These are phyloP conservation scores for Borostomias antarcticus DNA, from an alignment of 2,797 vertebrate genomes.

Conservation along the genomic window DNA sequence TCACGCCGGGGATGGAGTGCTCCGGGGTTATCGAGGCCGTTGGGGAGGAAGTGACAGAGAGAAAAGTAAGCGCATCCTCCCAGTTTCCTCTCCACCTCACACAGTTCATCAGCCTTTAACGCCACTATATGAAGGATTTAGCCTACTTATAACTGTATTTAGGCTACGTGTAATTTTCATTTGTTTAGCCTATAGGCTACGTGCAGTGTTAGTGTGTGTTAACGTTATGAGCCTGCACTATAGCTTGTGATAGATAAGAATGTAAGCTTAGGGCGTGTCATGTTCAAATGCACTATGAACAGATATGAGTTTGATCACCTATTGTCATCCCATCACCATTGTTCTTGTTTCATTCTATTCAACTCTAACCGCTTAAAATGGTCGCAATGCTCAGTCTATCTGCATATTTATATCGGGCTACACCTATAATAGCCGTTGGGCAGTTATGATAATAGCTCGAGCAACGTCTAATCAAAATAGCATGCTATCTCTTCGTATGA, in stretches of 20 bases:
- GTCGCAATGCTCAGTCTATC: too few relatives aligned
- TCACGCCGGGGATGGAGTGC: slow-evolving; percentile 90
- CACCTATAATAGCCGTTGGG: background rate
- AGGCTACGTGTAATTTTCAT: too few relatives aligned
- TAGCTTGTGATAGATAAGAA: too few relatives aligned
- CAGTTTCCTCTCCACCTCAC: background rate
- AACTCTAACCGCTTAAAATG: background rate
- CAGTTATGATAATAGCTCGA: background rate
- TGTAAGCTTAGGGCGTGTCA: slow-evolving; percentile 20
- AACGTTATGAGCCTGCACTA: too few relatives aligned
- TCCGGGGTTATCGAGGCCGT: slow-evolving; percentile 87
- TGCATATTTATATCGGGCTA: background rate
- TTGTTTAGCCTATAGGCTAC: too few relatives aligned
- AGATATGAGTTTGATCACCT: background rate
- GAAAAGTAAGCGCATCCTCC: slow-evolving; percentile 81
- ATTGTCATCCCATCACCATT: background rate
- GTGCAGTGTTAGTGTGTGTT: too few relatives aligned
- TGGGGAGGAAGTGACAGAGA: slow-evolving; percentile 88
- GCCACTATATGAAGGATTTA: background rate
- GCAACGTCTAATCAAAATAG: background rate
- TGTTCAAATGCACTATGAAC: background rate
- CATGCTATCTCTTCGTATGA: background rate
- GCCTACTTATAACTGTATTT: background rate
- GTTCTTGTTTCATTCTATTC: background rate
- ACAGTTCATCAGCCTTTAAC: background rate